phyloP scores from a whole-genome alignment of 1,140 invertebrate species.

The Wiebesia pumilae region DNA sequence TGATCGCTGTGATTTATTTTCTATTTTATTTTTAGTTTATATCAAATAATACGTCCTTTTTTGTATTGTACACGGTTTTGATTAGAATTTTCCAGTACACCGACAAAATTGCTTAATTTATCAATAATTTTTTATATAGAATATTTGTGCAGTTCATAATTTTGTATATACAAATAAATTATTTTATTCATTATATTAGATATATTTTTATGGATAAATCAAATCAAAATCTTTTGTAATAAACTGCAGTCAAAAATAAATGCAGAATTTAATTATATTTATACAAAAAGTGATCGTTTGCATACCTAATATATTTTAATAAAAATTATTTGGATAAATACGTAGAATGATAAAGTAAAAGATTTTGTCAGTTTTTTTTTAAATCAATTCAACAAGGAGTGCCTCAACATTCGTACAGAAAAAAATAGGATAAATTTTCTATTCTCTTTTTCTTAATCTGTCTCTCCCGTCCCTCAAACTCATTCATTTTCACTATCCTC shows the following conservation, averaged over 20 bases:
- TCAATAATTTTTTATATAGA: neutral
- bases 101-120: constrained; percentile 30
- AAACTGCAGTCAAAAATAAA: neutral
- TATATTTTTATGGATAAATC: neutral
- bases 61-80: constrained; percentile 30
- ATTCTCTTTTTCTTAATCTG: neutral
- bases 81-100: neutral
- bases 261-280: neutral
- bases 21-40: constrained; percentile 31
- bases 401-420: constrained; percentile 9
- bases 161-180: constrained; percentile 11
- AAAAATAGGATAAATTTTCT: neutral
- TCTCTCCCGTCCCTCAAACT: neutral
- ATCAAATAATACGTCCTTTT: constrained; percentile 15
- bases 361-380: constrained; percentile 1
- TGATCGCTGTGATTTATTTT: neutral
- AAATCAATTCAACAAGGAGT: constrained; percentile 29
- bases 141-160: neutral
- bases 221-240: neutral
- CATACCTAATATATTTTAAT: neutral
- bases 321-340: neutral
- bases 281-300: neutral
- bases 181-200: neutral
- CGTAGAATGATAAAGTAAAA: neutral
- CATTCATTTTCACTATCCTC: neutral